Evolutionary conservation across 2,888 invertebrate genomes (phyloP), one percentile per base, ranked within the genome.

Genomic region (Quadriops clusia): DNA sequence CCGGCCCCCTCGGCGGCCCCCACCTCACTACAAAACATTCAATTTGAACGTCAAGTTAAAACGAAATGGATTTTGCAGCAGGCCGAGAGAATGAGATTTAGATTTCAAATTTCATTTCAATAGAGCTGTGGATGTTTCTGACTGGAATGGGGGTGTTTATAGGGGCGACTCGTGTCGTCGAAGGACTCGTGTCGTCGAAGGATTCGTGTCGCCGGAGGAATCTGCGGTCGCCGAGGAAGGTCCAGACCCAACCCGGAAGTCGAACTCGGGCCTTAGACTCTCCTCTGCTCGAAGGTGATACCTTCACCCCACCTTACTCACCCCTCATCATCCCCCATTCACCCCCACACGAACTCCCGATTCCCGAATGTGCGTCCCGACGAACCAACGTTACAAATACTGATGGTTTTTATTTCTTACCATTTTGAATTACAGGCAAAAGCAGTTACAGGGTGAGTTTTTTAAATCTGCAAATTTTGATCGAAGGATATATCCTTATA

Each of bases 31-130:
- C 66, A 65, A 67, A 67, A 65, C 66, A 65, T 67, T 67, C 66
- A 65, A 67, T 67, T 68, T 66, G 61, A 64, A 63, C 64, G 65
- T 65, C 62, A 65, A 66, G 63, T 67, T 65, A 64, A 64, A 66
- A 61, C 63, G 64, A 66, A 68, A 68, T 67, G 65, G 66, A 67
- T 67, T 67, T 66, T 64, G 60, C 60, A 61, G 58, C 58, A 54
- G 55, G 58, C 53, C 58, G 56, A 56, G 56, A 60, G 59, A 60
- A 59, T 58, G 56, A 59, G 58, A 59, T 60, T 59, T 58, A 53
- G 60, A 61, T 60, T 60, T 60, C 51, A 57, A 57, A 58, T 58
- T 58, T 60, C 48, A 49, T 51, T 50, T 51, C 50, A 45, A 51
- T 48, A 41, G 48, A 46, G 43, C 37, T 40, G 43, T 34, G 43